Evolutionary conservation across 1,140 invertebrate genomes (phyloP).

Genomic region (Heliconius hermathena): DNA sequence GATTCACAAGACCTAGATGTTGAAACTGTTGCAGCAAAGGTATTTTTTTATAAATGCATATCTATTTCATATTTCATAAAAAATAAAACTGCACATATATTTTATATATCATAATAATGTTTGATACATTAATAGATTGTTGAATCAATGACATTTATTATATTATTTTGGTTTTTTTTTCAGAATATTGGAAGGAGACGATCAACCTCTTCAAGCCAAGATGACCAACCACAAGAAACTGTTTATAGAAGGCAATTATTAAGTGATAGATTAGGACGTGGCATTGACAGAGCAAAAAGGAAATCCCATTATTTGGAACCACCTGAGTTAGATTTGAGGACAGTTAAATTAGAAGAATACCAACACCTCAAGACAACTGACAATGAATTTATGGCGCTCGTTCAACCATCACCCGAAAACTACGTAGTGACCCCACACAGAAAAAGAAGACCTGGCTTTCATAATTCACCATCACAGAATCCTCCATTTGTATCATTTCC

Average conservation of each 20-base stretch:
- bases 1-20: conserved; percentile 78
- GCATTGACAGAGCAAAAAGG: conserved; percentile 84
- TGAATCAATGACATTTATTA: neutral
- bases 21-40: conserved; percentile 79
- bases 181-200: conserved; percentile 74
- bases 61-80: neutral
- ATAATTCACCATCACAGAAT: conserved; percentile 92
- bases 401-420: conserved; percentile 86
- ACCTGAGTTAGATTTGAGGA: conserved; percentile 82
- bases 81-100: neutral
- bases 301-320: conserved; percentile 85
- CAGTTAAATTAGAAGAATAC: conserved; percentile 83
- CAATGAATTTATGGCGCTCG: conserved; percentile 84
- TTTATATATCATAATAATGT: too few species aligned
- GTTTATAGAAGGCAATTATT: conserved; percentile 73
- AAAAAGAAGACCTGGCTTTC: conserved; percentile 91
- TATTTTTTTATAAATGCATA: conserved; percentile 39
- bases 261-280: conserved; percentile 81
- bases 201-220: conserved; percentile 80
- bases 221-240: conserved; percentile 75
- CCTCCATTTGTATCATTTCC: conserved; percentile 91
- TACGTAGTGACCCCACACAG: conserved; percentile 92
- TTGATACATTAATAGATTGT: too few species aligned
- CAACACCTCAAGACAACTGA: conserved; percentile 84
- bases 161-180: conserved; percentile 41